Evolutionary conservation across 2,888 invertebrate genomes (phyloP).

Genomic region (Tipula helvola): DNA sequence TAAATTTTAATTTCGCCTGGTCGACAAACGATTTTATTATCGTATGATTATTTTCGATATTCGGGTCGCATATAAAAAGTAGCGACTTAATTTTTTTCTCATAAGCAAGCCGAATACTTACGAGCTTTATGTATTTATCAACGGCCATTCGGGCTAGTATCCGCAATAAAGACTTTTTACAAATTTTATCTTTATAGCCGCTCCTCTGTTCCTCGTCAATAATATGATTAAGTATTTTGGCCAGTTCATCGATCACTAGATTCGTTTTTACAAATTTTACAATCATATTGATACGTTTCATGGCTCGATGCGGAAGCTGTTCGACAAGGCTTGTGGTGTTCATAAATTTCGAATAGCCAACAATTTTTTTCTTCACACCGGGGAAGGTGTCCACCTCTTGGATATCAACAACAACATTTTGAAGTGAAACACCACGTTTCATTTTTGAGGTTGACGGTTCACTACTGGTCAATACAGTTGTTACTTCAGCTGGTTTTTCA

Average conservation of each 20-base stretch:
- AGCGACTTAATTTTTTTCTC: conserved; percentile 36
- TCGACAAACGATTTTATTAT: conserved; percentile 46
- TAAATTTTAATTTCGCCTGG: conserved; percentile 45
- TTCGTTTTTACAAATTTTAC: conserved; percentile 45
- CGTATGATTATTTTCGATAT: conserved; percentile 36
- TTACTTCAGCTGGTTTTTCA: neutral
- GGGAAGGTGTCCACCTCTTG: neutral
- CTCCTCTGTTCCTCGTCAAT: conserved; percentile 40
- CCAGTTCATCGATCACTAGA: conserved; percentile 44
- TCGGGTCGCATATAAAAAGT: conserved; percentile 42
- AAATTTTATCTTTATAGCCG: conserved; percentile 44
- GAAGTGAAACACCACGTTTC: neutral
- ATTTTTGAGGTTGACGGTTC: neutral
- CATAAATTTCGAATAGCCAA: neutral
- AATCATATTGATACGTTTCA: conserved; percentile 48
- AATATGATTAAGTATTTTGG: conserved; percentile 40
- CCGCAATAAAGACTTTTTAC: conserved; percentile 45
- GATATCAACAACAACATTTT: neutral
- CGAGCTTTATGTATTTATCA: conserved; percentile 11
- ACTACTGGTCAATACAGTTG: neutral
- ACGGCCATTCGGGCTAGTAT: conserved; percentile 43
- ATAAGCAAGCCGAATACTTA: conserved; percentile 26
- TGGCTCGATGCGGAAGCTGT: conserved; percentile 18
- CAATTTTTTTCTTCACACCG: neutral
- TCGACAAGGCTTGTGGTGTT: conserved; percentile 22